Evolutionary conservation across 1,140 invertebrate genomes (phyloP).

Genomic region (Galleria mellonella): DNA sequence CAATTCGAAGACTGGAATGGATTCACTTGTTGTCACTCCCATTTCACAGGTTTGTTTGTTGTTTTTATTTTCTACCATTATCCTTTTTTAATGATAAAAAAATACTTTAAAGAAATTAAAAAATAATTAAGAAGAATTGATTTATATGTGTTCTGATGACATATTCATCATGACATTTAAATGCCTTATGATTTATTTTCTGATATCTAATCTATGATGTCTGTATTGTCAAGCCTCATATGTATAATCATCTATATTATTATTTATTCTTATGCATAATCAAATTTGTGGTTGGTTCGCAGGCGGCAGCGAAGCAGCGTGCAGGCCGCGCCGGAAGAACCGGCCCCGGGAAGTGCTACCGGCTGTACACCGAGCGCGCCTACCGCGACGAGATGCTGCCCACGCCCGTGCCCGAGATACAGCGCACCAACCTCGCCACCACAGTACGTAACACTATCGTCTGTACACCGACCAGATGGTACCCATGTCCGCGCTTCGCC

Average conservation of each 20-base stretch:
- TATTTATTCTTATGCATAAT: no score
- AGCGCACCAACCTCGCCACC: constrained; percentile 97
- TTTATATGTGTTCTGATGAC: no score
- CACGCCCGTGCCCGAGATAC: constrained; percentile 99
- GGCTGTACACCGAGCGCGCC: constrained; percentile 98
- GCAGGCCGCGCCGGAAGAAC: constrained; percentile 97
- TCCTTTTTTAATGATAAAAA: no score
- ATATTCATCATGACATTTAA: no score
- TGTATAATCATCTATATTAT: no score
- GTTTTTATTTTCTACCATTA: background rate
- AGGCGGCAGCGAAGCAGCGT: constrained; percentile 97
- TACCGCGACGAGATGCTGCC: constrained; percentile 99
- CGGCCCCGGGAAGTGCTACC: constrained; percentile 97
- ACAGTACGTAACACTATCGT: constrained; percentile 76
- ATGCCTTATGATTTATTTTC: no score
- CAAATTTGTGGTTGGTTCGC: constrained; percentile 7
- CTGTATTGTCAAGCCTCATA: no score
- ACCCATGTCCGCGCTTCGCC: constrained; percentile 98
- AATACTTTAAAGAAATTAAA: no score
- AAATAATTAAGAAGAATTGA: no score
- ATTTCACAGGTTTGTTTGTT: constrained; percentile 88
- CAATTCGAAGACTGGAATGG: constrained; percentile 99
- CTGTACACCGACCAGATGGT: constrained; percentile 99
- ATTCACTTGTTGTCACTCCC: constrained; percentile 98
- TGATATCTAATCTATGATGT: no score